Evolutionary conservation across 2,113 vertebrate genomes (phyloP).

Genomic region (Struthidea cinerea): DNA sequence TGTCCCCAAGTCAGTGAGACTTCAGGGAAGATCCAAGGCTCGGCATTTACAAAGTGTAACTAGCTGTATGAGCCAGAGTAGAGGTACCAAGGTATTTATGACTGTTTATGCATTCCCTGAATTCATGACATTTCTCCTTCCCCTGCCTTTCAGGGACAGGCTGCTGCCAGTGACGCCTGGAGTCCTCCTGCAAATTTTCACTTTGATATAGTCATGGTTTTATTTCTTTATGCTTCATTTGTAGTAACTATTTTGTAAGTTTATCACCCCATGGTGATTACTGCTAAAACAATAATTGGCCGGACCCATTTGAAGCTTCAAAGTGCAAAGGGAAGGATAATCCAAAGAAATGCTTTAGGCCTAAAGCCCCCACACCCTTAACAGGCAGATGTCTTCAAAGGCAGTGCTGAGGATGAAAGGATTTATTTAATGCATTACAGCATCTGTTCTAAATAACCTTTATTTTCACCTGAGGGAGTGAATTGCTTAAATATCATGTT

Average conservation of each 20-base stretch:
- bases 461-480: neutral
- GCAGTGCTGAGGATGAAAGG: neutral
- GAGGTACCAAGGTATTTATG: neutral
- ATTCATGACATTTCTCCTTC: neutral
- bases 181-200: neutral
- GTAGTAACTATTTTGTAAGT: neutral
- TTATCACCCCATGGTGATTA: neutral
- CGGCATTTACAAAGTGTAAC: accelerated
- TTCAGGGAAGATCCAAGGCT: neutral
- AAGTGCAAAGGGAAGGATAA: neutral
- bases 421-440: neutral
- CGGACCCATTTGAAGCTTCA: neutral
- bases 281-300: neutral
- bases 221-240: neutral
- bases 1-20: neutral
- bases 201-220: neutral
- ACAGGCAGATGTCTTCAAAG: neutral
- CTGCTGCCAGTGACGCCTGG: neutral
- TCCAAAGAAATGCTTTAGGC: neutral
- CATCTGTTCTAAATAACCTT: neutral
- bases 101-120: neutral
- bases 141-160: neutral
- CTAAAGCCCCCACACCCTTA: neutral
- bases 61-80: neutral
- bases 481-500: neutral